Evolutionary conservation across 2,113 vertebrate genomes (phyloP).

Genomic region (Strix aluco): DNA sequence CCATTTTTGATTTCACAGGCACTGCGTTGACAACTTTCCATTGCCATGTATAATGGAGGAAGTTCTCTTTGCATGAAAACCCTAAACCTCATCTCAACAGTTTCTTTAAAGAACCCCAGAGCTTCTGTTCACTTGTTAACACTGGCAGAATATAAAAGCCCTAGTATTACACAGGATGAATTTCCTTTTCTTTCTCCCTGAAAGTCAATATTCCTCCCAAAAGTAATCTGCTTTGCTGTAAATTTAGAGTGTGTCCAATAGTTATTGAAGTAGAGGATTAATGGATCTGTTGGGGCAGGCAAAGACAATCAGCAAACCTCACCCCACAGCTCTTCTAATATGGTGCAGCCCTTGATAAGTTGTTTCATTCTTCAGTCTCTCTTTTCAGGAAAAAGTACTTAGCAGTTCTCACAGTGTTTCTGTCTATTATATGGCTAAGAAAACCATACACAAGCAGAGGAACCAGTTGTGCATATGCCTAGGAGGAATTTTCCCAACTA

Average conservation of each 20-base stretch:
- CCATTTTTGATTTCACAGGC: not conserved
- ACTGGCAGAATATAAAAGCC: not conserved
- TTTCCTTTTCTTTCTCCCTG: not conserved
- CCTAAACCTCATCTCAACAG: not conserved
- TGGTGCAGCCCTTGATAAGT: not conserved
- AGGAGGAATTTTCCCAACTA: not conserved
- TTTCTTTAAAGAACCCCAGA: not conserved
- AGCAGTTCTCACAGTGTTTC: not conserved
- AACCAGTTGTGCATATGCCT: not conserved
- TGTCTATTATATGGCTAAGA: not conserved
- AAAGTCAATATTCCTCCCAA: slow-evolving; percentile 1
- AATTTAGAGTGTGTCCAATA: slow-evolving; percentile 14
- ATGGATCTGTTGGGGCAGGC: not conserved
- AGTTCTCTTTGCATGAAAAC: not conserved
- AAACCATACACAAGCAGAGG: not conserved
- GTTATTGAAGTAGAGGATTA: slow-evolving; percentile 6
- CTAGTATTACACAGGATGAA: not conserved
- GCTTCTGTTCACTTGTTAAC: not conserved
- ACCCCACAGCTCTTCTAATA: not conserved
- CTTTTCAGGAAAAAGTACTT: not conserved
- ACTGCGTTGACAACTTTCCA: not conserved
- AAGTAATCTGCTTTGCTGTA: slow-evolving; percentile 21
- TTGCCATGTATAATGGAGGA: not conserved
- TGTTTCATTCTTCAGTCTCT: not conserved
- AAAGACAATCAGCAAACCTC: not conserved